phyloP scores from a whole-genome alignment of 2,113 vertebrate species.

The Rousettus leschenaultii region DNA sequence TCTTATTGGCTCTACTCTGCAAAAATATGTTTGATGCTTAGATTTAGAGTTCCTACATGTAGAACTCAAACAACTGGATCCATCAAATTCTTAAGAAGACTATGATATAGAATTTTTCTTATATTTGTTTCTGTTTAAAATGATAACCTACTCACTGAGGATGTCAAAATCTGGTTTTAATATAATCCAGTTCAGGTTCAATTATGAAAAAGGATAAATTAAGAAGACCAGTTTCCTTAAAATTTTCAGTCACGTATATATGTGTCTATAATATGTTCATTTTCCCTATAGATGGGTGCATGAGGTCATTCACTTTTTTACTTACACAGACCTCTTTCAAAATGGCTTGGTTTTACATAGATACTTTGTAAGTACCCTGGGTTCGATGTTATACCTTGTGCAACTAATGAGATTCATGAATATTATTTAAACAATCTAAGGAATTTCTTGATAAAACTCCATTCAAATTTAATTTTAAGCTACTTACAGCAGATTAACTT shows the following conservation, averaged over 20 bases:
- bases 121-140: background rate
- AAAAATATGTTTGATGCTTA: conserved; percentile 1
- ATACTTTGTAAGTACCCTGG: background rate
- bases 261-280: background rate
- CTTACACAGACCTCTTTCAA: background rate
- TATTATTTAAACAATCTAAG: background rate
- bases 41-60: background rate
- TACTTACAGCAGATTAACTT: background rate
- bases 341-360: background rate
- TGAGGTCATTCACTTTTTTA: background rate
- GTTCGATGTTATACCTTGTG: background rate
- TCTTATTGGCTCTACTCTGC: background rate
- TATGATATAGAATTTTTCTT: background rate
- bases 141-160: background rate
- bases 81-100: background rate
- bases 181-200: background rate
- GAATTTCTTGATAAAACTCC: background rate
- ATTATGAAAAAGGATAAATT: conserved; percentile 19
- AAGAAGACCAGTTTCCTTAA: background rate
- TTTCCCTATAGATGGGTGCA: background rate
- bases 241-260: background rate
- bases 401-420: background rate
- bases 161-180: conserved; percentile 22
- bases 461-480: background rate
- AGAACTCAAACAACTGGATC: background rate